phyloP scores from a whole-genome alignment of 2,888 invertebrate species.

The Ochlodes sylvanus region DNA sequence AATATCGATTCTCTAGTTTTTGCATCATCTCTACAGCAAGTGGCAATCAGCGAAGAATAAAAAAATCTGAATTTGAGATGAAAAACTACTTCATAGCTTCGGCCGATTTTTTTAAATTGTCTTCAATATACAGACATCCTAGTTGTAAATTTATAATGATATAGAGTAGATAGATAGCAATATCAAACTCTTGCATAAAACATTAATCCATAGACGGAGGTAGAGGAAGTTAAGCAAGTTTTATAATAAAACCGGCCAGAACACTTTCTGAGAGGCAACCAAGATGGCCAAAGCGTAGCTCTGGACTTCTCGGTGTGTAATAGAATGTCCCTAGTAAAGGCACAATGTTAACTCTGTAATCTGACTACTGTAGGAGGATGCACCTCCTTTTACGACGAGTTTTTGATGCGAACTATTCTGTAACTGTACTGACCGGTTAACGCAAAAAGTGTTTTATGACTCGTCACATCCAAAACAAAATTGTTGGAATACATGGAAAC shows the following conservation, averaged over 20 bases:
- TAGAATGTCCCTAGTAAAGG: slow-evolving; percentile 48
- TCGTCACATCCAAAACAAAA: too few species aligned
- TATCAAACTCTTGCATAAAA: slow-evolving; percentile 3
- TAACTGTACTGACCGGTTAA: neutral
- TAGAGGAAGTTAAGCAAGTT: slow-evolving; percentile 25
- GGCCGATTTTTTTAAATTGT: too few species aligned
- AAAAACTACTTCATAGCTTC: too few species aligned
- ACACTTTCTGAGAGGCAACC: slow-evolving; percentile 32
- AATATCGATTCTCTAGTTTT: too few species aligned
- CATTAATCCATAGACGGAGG: slow-evolving; percentile 7
- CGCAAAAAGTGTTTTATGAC: too few species aligned
- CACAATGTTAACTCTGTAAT: slow-evolving; percentile 43
- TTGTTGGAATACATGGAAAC: too few species aligned
- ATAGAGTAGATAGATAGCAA: neutral
- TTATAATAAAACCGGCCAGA: slow-evolving; percentile 31
- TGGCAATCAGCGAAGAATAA: too few species aligned
- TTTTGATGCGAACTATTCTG: slow-evolving; percentile 22
- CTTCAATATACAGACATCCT: too few species aligned
- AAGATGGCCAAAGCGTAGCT: slow-evolving; percentile 48
- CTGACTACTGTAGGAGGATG: slow-evolving; percentile 41
- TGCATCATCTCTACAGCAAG: too few species aligned
- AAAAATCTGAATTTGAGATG: too few species aligned
- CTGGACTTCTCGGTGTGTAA: slow-evolving; percentile 45
- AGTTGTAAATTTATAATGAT: too few species aligned
- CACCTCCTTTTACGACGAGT: slow-evolving; percentile 43